Evolutionary conservation across 2,888 invertebrate genomes (phyloP), one percentile per base, ranked within the genome.

Genomic region (Opisthograptis luteolata): DNA sequence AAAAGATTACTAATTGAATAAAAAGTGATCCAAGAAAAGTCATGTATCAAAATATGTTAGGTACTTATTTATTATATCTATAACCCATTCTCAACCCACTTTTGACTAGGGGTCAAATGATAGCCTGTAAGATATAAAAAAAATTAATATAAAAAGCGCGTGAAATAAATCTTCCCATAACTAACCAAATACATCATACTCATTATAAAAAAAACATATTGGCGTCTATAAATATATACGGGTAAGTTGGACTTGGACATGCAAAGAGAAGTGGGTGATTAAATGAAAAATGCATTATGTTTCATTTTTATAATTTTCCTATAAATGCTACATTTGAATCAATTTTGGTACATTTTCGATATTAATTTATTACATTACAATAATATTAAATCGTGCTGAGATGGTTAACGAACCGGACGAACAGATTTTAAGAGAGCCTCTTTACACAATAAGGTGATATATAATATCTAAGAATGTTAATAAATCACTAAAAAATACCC

Each of bases 381-480:
- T 31, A 25, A 25, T 31, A 32, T 25, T 10, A 14, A 32, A 32
- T 5, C n/a, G n/a, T n/a, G n/a, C 10, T 24, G 15, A 39, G 3
- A n/a, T 30, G 14, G 17, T 17, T 20, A 34, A 27, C 14, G 25
- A n/a, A n/a, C n/a, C n/a, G n/a, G n/a, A 31, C 25, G 25, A 34
- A 47, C 25, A 28, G 15, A 14, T 15, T 19, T 25, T 30, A 24
- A 41, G 46, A 60, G 53, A 56, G 59, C 54, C 54, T 60, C 54
- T 40, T 13, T 36, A 41, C 25, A 9, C 5, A 25, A n/a, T n/a
- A n/a, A n/a, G n/a, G n/a, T n/a, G n/a, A n/a, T 20, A 34, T 32
- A 34, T 37, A 30, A 31, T n/a, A n/a, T n/a, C 24, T 19, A 9
- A 20, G 22, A 35, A 43, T 10, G 32, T 20, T 10, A 43, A 43